Evolutionary conservation across 2,113 vertebrate species (phyloP).

Genomic region (Indri indri): DNA sequence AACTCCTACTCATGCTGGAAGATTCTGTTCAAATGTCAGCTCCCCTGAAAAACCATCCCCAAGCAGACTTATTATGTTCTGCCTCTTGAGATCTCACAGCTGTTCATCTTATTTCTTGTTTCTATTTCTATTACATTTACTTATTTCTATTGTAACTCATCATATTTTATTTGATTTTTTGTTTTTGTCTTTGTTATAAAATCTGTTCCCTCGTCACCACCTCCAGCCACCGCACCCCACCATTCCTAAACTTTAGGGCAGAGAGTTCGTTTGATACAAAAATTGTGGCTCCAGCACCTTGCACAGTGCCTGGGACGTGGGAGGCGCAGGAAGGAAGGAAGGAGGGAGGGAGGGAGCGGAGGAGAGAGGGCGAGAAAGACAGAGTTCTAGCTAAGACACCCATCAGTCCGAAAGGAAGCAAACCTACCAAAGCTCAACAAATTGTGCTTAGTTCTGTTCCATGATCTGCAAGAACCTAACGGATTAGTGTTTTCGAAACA

Average conservation of each 20-base stretch:
- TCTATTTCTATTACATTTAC: no score
- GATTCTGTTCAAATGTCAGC: not conserved
- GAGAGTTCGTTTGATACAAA: not conserved
- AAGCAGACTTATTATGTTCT: not conserved
- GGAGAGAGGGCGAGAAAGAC: not conserved
- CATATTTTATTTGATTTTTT: not conserved
- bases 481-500: not conserved
- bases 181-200: not conserved
- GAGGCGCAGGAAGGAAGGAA: not conserved
- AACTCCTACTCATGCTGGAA: not conserved
- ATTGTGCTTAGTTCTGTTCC: not conserved
- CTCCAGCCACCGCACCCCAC: rapidly evolving
- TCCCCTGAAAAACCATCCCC: not conserved
- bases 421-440: not conserved
- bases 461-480: not conserved
- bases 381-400: not conserved
- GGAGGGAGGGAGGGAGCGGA: not conserved
- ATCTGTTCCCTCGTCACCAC: not conserved
- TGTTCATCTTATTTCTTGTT: not conserved
- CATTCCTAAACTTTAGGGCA: not conserved
- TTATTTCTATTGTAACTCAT: not conserved
- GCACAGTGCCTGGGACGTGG: not conserved
- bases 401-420: not conserved
- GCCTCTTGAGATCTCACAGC: not conserved
- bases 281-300: not conserved